Conservation (phyloP, 2,113 vertebrate species). For the Montifringilla adamsi region DNA sequence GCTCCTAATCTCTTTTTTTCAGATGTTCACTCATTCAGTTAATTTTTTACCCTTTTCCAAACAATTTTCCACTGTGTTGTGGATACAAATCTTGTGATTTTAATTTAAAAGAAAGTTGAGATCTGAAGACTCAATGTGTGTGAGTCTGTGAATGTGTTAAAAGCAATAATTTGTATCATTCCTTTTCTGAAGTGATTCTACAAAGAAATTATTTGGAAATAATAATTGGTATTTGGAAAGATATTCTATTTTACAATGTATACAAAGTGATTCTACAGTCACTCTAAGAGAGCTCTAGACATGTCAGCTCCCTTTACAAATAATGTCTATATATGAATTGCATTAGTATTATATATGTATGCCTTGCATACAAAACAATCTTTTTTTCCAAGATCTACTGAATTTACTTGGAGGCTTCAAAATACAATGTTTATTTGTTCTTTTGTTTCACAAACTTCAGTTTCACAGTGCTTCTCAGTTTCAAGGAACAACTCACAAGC, state of each 20-base stretch:
- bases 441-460: background rate
- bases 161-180: background rate
- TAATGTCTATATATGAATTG: background rate
- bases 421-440: background rate
- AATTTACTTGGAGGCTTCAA: background rate
- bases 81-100: background rate
- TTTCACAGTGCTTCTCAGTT: background rate
- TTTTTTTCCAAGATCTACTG: background rate
- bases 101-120: background rate
- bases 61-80: background rate
- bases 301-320: background rate
- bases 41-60: background rate
- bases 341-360: background rate
- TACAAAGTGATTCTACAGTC: background rate
- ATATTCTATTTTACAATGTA: background rate
- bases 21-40: background rate
- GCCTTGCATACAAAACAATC: background rate
- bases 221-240: background rate
- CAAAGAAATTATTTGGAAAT: too few species aligned
- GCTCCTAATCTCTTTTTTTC: background rate
- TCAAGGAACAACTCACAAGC: background rate
- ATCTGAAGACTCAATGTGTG: background rate
- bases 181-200: background rate
- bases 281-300: background rate
- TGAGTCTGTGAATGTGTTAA: background rate